Evolutionary conservation across 2,888 invertebrate genomes (phyloP), one percentile per base, ranked within the genome.

Genomic region (Eupithecia tripunctaria): DNA sequence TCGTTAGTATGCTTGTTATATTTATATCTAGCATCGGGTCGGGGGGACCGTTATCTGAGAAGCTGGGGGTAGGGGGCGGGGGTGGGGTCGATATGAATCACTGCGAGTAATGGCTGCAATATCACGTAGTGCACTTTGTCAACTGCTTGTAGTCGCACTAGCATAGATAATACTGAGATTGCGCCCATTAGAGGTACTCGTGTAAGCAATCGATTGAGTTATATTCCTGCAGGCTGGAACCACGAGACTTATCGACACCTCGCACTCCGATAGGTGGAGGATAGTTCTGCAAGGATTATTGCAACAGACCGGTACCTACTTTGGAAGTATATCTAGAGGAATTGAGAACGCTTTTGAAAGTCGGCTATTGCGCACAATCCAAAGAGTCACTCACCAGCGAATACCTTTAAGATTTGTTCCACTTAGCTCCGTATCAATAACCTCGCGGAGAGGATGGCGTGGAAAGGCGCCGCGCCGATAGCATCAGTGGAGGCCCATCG

Each of bases 61-160:
- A 87, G 85, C 84, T 82, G 82, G 83, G 86, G 82, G 85, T 83
- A 82, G 80, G 82, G 84, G 82, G 75, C 78, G 84, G 80, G 82
- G 71, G 82, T 84, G 88, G 89, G 88, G 87, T 82, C 87, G 92
- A 92, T 92, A 93, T 93, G 93, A 93, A 94, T 94, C 94, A 94
- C 93, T 79, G 87, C 89, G 92, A 94, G 92, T 94, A 94, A 94
- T 93, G 93, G 93, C 90, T 89, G 91, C 92, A 94, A 93, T 94
- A 94, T 93, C 94, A 94, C 94, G 94, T 94, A 94, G 89, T 92
- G 94, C 93, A 94, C 92, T 94, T 94, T 94, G 94, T 94, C 94
- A 94, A 92, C 93, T 90, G 91, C 87, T 91, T 93, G 92, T 91
- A 91, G 92, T 91, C 90, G 88, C 88, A 88, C 89, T 89, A 84